Base-by-base conservation (phyloP, 1,140 invertebrate species). In the Camponotus pennsylvanicus region DNA sequence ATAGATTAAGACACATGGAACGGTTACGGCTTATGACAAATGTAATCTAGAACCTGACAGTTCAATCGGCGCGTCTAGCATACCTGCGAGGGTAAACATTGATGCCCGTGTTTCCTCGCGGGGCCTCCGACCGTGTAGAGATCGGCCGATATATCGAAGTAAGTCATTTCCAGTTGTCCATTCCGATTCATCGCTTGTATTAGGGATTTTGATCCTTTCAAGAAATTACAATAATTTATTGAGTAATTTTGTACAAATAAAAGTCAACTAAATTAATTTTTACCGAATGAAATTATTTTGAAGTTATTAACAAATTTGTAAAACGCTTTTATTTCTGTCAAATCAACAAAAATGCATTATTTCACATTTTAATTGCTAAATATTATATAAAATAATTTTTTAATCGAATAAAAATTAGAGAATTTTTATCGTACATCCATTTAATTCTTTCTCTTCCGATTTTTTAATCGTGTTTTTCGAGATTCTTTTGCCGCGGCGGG, bases 11-110 rank as follows among this genome's bases (percentile, higher is more conserved):
- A 79, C 75, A 57, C 61, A 63, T 67, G 40, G 59, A 57, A 90
- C 80, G 69, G 69, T 91, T 92, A 86, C 91, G 85, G 80, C 86
- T 92, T 92, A 92, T 87, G 91, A 92, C 91, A 90, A 92, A 92
- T 88, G 89, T 92, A 92, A 92, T 92, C 91, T 89, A 79, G 83
- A 32, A 64, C 76, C 63, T 92, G 91, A 92, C 91, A 91, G 91
- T 90, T 92, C 91, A 90, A 92, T 92, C 84, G 85, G 78, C 78
- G 61, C 57, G 69, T 75, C 7, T 76, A 27, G 64, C 61, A 84
- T 52, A 71, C 69, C 67, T 52, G 45, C 75, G 57, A 61, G 83
- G 73, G 69, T 64, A 79, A 92, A 88, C 80, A 90, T 80, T 63
- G 88, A 76, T 84, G 83, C 80, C 40, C 63, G 34, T 52, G 67